Evolutionary conservation across 1,140 invertebrate genomes (phyloP).

Genomic region (Hestina assimilis): DNA sequence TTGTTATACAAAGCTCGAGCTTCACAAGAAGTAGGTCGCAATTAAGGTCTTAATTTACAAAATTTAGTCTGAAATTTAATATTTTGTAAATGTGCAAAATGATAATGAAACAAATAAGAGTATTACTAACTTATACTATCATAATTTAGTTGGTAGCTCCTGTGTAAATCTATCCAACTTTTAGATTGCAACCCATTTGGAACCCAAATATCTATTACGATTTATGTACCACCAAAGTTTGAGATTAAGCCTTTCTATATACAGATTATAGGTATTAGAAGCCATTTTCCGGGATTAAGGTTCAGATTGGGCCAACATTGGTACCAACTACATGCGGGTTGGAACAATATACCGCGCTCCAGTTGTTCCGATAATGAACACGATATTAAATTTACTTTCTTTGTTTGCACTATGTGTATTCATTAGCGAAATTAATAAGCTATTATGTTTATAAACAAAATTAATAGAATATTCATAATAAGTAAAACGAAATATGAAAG

Average conservation of each 20-base stretch:
- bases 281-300: constrained; percentile 14
- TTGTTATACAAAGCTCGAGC: too few relatives aligned
- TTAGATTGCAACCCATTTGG: constrained; percentile 18
- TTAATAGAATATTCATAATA: not conserved
- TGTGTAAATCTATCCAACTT: constrained; percentile 12
- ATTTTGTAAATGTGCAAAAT: too few relatives aligned
- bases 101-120: too few relatives aligned
- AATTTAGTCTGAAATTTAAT: too few relatives aligned
- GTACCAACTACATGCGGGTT: constrained; percentile 8
- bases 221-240: constrained; percentile 24
- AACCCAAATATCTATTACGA: constrained; percentile 23
- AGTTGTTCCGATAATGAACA: constrained; percentile 20
- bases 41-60: too few relatives aligned
- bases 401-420: constrained; percentile 12
- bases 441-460: too few relatives aligned
- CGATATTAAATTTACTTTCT: constrained; percentile 18
- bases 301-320: constrained; percentile 3
- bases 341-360: constrained; percentile 14
- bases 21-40: too few relatives aligned
- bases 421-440: constrained; percentile 6
- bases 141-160: constrained; percentile 3
- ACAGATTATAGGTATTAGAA: constrained; percentile 13
- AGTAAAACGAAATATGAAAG: not conserved
- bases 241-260: constrained; percentile 2
- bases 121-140: too few relatives aligned